Evolutionary conservation across 2,888 invertebrate genomes (phyloP).

Genomic region (Lymantria monacha): DNA sequence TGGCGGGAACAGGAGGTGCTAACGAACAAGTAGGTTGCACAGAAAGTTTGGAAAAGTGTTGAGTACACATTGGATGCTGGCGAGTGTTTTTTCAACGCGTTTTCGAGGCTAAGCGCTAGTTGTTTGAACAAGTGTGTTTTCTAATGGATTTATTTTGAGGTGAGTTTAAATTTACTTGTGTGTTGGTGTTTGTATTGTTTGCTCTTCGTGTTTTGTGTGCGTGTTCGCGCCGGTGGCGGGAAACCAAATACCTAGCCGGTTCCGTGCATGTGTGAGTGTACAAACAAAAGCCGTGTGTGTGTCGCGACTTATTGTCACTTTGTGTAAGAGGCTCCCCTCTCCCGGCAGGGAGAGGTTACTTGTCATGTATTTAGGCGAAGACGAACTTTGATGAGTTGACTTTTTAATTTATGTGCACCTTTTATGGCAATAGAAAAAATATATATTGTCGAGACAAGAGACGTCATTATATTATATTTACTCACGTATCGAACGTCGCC

Average conservation of each 20-base stretch:
- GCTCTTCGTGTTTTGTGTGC: conserved; percentile 77
- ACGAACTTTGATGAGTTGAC: conserved; percentile 75
- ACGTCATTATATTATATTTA: conserved; percentile 49
- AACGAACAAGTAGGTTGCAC: conserved; percentile 60
- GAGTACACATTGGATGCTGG: conserved; percentile 70
- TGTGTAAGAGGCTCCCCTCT: conserved; percentile 68
- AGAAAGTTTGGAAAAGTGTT: conserved; percentile 79
- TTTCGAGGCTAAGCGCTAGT: conserved; percentile 82
- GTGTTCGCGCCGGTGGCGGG: conserved; percentile 79
- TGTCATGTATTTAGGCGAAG: conserved; percentile 81
- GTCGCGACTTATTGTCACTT: conserved; percentile 78
- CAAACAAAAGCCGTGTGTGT: conserved; percentile 67
- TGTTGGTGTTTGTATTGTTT: conserved; percentile 82
- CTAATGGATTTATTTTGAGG: conserved; percentile 83
- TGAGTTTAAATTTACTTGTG: conserved; percentile 82
- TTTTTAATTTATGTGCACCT: conserved; percentile 73
- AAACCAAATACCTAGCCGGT: conserved; percentile 80
- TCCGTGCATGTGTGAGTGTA: conserved; percentile 64
- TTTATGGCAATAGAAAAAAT: conserved; percentile 49
- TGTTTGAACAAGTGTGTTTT: conserved; percentile 83
- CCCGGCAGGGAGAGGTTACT: conserved; percentile 75
- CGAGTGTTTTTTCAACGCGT: conserved; percentile 81
- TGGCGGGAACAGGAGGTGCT: conserved; percentile 65
- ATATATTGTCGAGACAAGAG: conserved; percentile 26
- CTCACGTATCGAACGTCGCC: conserved; percentile 47